A percentile compares a stretch with the other conserved stretches of the same genome.
These are phyloP conservation scores for Poicephalus meyeri DNA, from an alignment of 2,113 vertebrate genomes.

Conservation along the genomic window DNA sequence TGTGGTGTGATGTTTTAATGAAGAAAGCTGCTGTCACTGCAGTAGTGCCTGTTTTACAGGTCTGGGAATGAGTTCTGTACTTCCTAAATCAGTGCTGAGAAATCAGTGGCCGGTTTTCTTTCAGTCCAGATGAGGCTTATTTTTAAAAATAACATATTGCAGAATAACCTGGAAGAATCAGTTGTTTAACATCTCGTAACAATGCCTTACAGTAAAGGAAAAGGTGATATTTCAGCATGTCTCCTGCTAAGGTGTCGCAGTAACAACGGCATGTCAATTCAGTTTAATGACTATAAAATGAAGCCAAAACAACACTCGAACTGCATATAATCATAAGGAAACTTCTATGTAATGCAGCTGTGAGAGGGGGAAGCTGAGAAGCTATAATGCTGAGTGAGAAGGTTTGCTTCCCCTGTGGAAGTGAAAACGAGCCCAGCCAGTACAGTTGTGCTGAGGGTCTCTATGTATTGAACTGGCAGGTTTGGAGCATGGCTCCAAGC, in stretches of 20 bases:
- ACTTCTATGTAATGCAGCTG: background rate
- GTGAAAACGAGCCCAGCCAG: background rate
- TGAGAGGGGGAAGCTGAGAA: background rate
- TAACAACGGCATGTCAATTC: background rate
- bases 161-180: background rate
- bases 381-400: background rate
- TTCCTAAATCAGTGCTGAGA: background rate
- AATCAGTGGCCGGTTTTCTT: background rate
- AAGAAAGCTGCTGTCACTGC: background rate
- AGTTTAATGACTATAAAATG: background rate
- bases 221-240: background rate
- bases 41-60: background rate
- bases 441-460: background rate
- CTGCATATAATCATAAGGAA: background rate
- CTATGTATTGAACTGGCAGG: background rate
- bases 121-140: background rate
- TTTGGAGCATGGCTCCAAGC: background rate
- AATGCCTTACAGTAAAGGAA: background rate
- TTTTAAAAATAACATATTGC: background rate
- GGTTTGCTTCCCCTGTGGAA: background rate
- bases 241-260: background rate
- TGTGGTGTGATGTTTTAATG: background rate
- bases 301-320: background rate
- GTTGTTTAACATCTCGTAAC: background rate
- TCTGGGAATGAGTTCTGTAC: background rate